Evolutionary conservation across 2,797 vertebrate species (phyloP).

Genomic region (Paguma larvata): DNA sequence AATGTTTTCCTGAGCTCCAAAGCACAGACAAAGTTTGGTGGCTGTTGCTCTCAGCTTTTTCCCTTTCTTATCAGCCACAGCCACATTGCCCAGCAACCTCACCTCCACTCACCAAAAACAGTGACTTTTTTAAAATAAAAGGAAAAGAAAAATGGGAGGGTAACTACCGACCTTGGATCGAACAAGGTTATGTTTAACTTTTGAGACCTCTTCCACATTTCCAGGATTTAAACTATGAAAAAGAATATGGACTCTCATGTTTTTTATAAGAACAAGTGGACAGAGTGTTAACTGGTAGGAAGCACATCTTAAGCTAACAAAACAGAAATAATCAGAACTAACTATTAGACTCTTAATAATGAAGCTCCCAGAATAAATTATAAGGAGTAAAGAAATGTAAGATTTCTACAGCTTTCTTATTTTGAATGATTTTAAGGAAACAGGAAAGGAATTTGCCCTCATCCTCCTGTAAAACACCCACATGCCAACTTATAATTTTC

Average conservation of each 20-base stretch:
- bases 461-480: not conserved
- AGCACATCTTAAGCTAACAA: not conserved
- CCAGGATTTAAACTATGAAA: not conserved
- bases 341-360: not conserved
- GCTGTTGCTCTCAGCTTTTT: not conserved
- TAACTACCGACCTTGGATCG: constrained; percentile 6
- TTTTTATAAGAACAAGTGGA: not conserved
- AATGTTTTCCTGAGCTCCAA: not conserved
- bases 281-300: not conserved
- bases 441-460: not conserved
- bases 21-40: not conserved
- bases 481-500: not conserved
- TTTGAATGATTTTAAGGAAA: constrained; percentile 53
- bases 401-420: not conserved
- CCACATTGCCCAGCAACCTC: constrained; percentile 53
- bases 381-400: not conserved
- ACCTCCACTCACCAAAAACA: not conserved
- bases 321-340: not conserved
- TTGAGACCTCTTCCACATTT: not conserved
- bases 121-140: not conserved
- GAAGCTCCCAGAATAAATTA: not conserved
- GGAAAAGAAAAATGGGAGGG: not conserved
- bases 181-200: not conserved
- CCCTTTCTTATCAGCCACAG: constrained; percentile 31
- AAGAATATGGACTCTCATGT: not conserved